A percentile compares a stretch with the other conserved stretches of the same genome.
These are phyloP conservation scores for Pipra filicauda DNA, from an alignment of 2,113 vertebrate species.

Conservation along the genomic window DNA sequence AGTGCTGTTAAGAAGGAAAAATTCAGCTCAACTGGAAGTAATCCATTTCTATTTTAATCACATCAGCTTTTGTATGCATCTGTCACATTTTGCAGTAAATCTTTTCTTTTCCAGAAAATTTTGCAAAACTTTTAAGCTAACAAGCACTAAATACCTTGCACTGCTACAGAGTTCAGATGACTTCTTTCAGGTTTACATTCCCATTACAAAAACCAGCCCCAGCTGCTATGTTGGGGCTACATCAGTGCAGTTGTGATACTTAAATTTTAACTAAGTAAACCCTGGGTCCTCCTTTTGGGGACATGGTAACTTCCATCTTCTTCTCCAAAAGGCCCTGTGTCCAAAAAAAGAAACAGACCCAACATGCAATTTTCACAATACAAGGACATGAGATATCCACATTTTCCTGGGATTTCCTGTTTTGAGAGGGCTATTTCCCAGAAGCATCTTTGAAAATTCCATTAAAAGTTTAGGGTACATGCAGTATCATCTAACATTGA, in stretches of 20 bases:
- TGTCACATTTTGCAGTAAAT: neutral
- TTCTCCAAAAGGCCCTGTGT: neutral
- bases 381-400: neutral
- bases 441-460: fast-evolving
- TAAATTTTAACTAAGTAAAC: neutral
- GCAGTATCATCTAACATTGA: neutral
- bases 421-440: neutral
- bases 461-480: neutral
- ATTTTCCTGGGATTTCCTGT: neutral
- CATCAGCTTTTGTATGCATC: neutral
- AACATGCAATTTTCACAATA: neutral
- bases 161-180: neutral
- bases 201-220: neutral
- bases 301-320: neutral
- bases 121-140: neutral
- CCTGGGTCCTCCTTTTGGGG: neutral
- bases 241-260: neutral
- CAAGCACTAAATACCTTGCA: neutral
- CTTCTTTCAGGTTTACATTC: neutral
- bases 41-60: neutral
- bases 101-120: neutral
- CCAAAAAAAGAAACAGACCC: neutral
- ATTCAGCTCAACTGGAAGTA: neutral
- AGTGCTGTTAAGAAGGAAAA: neutral
- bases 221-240: neutral